phyloP scores from a whole-genome alignment of 1,140 invertebrate species.

The Tetranychus urticae region DNA sequence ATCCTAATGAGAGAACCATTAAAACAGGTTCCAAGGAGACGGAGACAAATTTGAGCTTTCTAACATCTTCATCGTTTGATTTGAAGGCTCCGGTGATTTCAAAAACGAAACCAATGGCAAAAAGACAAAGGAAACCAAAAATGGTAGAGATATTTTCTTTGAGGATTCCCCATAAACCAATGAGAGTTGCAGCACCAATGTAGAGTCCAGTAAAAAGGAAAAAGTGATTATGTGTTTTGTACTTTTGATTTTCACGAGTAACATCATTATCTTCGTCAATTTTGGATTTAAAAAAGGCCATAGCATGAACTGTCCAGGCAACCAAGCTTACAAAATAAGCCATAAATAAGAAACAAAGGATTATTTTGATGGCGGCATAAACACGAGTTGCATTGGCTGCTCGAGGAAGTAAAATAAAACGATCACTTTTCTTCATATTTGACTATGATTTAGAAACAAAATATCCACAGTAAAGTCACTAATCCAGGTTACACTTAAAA shows the following conservation, averaged over 20 bases:
- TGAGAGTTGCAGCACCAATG: not conserved
- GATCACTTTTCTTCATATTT: not conserved
- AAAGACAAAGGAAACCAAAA: not conserved
- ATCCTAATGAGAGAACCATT: not conserved
- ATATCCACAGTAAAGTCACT: not conserved
- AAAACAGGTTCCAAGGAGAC: not conserved
- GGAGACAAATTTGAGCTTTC: not conserved
- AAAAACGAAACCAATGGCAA: not conserved
- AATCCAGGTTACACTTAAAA: not conserved
- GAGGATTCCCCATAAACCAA: not conserved
- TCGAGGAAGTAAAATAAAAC: not conserved
- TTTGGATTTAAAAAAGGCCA: not conserved
- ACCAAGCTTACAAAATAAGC: not conserved
- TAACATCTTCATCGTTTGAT: not conserved
- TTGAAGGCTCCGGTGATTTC: not conserved
- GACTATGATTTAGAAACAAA: not conserved
- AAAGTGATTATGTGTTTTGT: constrained; percentile 1
- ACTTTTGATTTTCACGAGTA: not conserved
- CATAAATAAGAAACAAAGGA: not conserved
- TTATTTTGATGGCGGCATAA: not conserved
- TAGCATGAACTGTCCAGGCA: not conserved
- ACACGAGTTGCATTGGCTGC: not conserved
- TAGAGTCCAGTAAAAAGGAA: constrained; percentile 2
- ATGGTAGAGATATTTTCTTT: not conserved
- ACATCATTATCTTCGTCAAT: not conserved